Percentiles rank a stretch among this genome's conserved stretches.
Evolutionary conservation across 2,888 invertebrate genomes (phyloP).

Genomic region (Rhopalosiphum nymphaeae): DNA sequence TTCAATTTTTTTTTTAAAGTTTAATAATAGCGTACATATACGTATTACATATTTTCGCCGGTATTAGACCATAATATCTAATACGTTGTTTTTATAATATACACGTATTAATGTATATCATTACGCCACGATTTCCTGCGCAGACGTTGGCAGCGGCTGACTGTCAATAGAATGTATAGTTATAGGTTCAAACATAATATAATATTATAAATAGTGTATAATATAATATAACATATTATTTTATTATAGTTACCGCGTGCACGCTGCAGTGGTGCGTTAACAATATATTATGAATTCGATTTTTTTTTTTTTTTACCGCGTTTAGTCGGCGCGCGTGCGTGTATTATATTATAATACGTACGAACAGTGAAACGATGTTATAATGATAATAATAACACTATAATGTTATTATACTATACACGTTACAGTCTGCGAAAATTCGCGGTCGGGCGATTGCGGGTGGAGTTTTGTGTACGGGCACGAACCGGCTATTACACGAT

Average conservation of each 20-base stretch:
- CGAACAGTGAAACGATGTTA: not conserved
- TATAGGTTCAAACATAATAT: not conserved
- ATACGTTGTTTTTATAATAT: not conserved
- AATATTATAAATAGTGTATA: not conserved
- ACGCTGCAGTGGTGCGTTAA: not conserved
- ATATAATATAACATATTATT: not conserved
- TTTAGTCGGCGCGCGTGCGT: not conserved
- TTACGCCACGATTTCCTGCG: not conserved
- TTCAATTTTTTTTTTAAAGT: not conserved
- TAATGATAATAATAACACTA: constrained; percentile 6
- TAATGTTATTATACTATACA: not conserved
- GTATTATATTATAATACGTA: not conserved
- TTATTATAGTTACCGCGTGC: not conserved
- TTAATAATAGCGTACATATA: not conserved
- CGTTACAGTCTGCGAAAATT: not conserved
- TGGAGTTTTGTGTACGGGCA: not conserved
- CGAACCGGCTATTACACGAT: not conserved
- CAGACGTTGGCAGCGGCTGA: not conserved
- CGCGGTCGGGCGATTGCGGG: constrained; percentile 13
- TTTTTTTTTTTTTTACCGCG: not conserved
- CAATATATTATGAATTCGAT: not conserved
- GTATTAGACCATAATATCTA: not conserved
- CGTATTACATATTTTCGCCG: not conserved
- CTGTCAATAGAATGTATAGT: not conserved
- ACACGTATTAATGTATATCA: not conserved